A percentile compares a stretch with the other conserved stretches of the same genome.
These are phyloP conservation scores for Actinopyga echinites DNA, from an alignment of 53 echinoderm and acorn worm species.

Conservation along the genomic window DNA sequence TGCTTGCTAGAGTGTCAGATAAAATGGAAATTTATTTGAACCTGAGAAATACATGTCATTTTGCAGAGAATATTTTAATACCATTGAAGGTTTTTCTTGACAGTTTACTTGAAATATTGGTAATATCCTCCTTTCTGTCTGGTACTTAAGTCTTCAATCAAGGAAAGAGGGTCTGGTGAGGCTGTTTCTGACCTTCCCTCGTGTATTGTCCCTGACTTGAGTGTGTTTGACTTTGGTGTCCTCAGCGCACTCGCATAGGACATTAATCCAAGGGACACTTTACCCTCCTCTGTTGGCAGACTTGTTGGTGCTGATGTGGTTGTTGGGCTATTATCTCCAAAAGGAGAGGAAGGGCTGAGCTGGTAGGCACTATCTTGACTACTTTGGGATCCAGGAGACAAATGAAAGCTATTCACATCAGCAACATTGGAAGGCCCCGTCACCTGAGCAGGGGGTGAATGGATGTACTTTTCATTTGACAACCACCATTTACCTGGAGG, in stretches of 20 bases:
- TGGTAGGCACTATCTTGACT: conserved; percentile 52
- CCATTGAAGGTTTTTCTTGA: no score
- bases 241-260: conserved; percentile 94
- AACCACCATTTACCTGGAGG: background rate
- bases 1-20: no score
- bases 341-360: conserved; percentile 55
- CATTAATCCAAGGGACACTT: conserved; percentile 61
- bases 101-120: background rate
- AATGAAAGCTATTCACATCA: background rate
- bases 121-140: conserved; percentile 95
- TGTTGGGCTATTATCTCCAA: conserved; percentile 37
- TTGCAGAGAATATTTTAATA: no score
- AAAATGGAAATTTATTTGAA: no score
- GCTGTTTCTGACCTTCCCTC: conserved; percentile 85
- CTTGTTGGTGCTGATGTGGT: conserved; percentile 25
- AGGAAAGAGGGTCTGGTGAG: conserved; percentile 90
- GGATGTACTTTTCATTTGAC: background rate
- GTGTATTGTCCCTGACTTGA: conserved; percentile 55
- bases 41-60: no score
- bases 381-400: conserved; percentile 23
- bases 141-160: conserved; percentile 91
- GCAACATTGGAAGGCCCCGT: background rate
- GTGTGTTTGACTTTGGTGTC: conserved; percentile 80
- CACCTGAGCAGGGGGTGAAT: background rate
- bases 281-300: conserved; percentile 57